Percentiles rank a stretch among this genome's conserved stretches.
phyloP scores from a whole-genome alignment of 2,888 invertebrate genomes.

The Sphaeridia pumilis region DNA sequence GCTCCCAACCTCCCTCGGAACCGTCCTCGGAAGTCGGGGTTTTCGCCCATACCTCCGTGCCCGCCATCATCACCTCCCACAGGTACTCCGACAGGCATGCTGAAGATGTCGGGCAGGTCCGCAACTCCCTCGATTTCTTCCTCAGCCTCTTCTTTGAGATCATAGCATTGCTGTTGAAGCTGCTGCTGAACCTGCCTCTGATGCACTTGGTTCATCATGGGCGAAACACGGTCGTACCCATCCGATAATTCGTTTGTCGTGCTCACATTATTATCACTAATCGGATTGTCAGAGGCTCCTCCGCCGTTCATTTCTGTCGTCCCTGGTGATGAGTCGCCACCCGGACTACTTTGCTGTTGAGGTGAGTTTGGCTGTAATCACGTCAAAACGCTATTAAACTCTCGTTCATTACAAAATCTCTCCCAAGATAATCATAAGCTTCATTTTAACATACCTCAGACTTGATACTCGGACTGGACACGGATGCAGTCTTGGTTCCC shows the following conservation, averaged over 20 bases:
- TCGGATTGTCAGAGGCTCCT: conserved; percentile 42
- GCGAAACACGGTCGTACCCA: conserved; percentile 33
- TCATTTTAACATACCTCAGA: conserved; percentile 51
- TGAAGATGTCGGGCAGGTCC: conserved; percentile 29
- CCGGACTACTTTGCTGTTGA: conserved; percentile 49
- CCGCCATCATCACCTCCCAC: conserved; percentile 21
- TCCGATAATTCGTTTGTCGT: conserved; percentile 39
- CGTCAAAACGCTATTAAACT: neutral
- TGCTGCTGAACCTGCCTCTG: neutral
- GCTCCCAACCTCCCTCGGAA: conserved; percentile 46
- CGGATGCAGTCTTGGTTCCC: conserved; percentile 57
- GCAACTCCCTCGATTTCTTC: conserved; percentile 37
- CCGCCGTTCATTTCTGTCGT: conserved; percentile 35
- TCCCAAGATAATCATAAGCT: neutral
- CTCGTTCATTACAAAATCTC: neutral
- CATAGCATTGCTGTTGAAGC: conserved; percentile 35
- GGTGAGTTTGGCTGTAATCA: conserved; percentile 45
- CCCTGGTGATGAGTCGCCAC: conserved; percentile 30
- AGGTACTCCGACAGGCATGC: conserved; percentile 25
- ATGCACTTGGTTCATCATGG: conserved; percentile 22
- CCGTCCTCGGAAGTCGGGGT: conserved; percentile 28
- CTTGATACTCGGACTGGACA: conserved; percentile 80
- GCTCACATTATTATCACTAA: conserved; percentile 45
- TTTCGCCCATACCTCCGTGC: conserved; percentile 18
- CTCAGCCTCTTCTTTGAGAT: conserved; percentile 37